Percentiles rank a stretch among this genome's conserved stretches.
Conservation (phyloP, 1,140 invertebrate species). For the Oryzaephilus surinamensis region DNA sequence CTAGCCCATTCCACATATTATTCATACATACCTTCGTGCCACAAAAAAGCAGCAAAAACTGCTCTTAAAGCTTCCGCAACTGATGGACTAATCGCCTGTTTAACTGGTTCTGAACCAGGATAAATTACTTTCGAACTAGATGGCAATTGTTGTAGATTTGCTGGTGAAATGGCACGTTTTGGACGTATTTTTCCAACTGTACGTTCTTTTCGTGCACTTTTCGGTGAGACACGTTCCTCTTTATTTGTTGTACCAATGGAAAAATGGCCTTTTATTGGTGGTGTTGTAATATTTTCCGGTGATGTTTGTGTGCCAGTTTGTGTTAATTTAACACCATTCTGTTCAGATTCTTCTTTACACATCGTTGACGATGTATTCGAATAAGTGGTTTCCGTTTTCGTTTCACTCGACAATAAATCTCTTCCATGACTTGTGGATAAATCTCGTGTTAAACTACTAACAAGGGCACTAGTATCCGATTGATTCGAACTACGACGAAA, state of each 20-base stretch:
- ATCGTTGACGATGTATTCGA: not conserved
- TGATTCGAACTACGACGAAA: constrained; percentile 44
- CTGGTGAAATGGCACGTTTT: constrained; percentile 54
- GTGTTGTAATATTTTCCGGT: constrained; percentile 46
- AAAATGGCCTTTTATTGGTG: constrained; percentile 47
- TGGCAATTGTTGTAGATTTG: constrained; percentile 36
- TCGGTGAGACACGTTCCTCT: constrained; percentile 51
- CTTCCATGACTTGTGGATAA: constrained; percentile 40
- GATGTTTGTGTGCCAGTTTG: constrained; percentile 69
- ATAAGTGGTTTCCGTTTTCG: not conserved
- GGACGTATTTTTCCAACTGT: constrained; percentile 39
- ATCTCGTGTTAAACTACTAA: constrained; percentile 31
- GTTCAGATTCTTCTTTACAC: constrained; percentile 33
- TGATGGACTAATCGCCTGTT: constrained; percentile 82
- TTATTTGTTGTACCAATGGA: constrained; percentile 46
- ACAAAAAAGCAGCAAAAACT: constrained; percentile 90
- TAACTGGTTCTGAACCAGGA: constrained; percentile 42
- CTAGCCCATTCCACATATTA: no score
- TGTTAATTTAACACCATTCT: constrained; percentile 43
- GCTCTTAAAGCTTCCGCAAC: constrained; percentile 86
- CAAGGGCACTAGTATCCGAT: constrained; percentile 55
- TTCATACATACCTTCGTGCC: constrained; percentile 78
- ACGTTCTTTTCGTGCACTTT: constrained; percentile 50
- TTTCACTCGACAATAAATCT: constrained; percentile 36
- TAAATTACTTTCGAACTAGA: constrained; percentile 23